phyloP scores from a whole-genome alignment of 1,140 invertebrate genomes.

The Colletes gigas region DNA sequence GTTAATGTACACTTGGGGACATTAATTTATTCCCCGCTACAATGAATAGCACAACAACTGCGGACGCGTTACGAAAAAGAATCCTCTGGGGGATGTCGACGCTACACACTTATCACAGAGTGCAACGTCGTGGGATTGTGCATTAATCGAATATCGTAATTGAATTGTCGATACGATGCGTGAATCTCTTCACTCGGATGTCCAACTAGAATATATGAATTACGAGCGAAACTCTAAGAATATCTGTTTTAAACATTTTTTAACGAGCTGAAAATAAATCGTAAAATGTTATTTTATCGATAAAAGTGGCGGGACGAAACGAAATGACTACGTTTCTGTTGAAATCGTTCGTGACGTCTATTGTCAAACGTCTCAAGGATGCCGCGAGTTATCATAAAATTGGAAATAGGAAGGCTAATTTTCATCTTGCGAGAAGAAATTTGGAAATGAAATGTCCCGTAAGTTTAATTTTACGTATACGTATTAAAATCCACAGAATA shows the following conservation, averaged over 20 bases:
- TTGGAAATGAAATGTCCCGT: constrained; percentile 8
- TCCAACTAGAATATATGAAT: neutral
- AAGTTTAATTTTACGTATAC: constrained; percentile 7
- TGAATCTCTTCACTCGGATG: too few relatives aligned
- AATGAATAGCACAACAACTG: too few relatives aligned
- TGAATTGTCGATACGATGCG: too few relatives aligned
- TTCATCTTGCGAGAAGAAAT: constrained; percentile 2
- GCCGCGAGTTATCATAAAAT: neutral
- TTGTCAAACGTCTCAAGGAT: neutral
- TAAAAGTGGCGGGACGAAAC: neutral
- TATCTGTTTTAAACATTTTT: neutral
- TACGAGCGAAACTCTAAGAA: neutral
- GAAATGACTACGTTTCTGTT: constrained; percentile 13
- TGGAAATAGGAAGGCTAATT: neutral
- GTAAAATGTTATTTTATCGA: neutral
- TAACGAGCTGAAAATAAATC: neutral
- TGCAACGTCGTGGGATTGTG: neutral
- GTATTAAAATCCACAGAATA: neutral
- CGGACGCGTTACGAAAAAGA: too few relatives aligned
- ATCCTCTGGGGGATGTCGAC: too few relatives aligned
- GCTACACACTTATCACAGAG: too few relatives aligned
- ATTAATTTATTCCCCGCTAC: too few relatives aligned
- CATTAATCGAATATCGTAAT: neutral
- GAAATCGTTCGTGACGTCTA: neutral
- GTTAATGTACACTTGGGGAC: neutral